A percentile compares a stretch with the other conserved stretches of the same genome.
phyloP scores from a whole-genome alignment of 2,797 vertebrate species.

The Microctenopoma lineatum region DNA sequence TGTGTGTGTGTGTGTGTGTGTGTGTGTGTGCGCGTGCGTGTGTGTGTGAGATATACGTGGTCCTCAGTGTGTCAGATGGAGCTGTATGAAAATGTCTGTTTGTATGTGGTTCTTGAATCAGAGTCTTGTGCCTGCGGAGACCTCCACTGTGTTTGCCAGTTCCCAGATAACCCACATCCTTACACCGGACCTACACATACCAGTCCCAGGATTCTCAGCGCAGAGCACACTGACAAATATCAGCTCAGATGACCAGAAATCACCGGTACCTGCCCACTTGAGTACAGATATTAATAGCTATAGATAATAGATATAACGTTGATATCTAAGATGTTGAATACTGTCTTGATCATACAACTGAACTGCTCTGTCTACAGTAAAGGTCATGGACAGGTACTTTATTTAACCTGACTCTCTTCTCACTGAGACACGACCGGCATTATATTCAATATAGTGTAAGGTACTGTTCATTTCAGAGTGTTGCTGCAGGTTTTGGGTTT shows the following conservation, averaged over 20 bases:
- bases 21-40: conserved; percentile 50
- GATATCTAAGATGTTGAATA: no score
- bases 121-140: conserved; percentile 58
- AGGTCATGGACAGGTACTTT: neutral
- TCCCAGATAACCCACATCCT: conserved; percentile 75
- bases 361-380: conserved; percentile 7
- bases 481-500: no score
- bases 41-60: conserved; percentile 40
- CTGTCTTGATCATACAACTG: neutral
- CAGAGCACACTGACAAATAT: conserved; percentile 65
- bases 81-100: conserved; percentile 69
- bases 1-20: conserved; percentile 42
- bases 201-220: conserved; percentile 53
- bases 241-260: conserved; percentile 50
- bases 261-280: conserved; percentile 39
- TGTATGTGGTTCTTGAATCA: conserved; percentile 69
- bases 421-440: neutral
- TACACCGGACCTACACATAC: conserved; percentile 62
- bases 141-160: conserved; percentile 68
- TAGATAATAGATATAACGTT: no score
- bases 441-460: no score
- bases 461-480: no score
- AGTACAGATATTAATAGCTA: conserved; percentile 9
- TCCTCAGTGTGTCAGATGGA: conserved; percentile 70
- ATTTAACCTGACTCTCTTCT: neutral